Conservation (phyloP, 2,113 vertebrate species). For the Leucopternis melanops region DNA sequence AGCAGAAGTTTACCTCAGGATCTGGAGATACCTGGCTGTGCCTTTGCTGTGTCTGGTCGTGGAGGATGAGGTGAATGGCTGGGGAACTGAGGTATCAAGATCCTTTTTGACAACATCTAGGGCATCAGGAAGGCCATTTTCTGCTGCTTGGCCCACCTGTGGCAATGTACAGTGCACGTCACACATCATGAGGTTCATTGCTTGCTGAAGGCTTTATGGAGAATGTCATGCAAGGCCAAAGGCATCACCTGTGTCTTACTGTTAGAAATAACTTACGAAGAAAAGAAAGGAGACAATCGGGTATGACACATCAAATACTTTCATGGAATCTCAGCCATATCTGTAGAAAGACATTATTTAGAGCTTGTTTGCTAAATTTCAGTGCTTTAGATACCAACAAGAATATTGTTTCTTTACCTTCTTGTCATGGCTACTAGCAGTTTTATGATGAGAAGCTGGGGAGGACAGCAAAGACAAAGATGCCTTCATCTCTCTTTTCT, state of each 20-base stretch:
- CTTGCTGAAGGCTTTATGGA: background rate
- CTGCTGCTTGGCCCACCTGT: background rate
- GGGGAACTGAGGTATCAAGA: background rate
- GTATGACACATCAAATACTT: background rate
- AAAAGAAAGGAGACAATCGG: background rate
- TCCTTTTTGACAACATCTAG: background rate
- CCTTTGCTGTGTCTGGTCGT: background rate
- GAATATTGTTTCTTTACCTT: background rate
- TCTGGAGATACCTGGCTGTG: background rate
- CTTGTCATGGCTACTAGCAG: background rate
- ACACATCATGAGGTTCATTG: background rate
- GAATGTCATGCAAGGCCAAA: background rate
- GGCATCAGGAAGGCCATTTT: background rate
- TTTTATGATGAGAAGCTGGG: background rate
- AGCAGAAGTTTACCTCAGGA: background rate
- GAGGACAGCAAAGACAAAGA: background rate
- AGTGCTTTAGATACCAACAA: background rate
- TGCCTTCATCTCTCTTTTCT: background rate
- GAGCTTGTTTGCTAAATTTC: background rate
- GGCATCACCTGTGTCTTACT: background rate
- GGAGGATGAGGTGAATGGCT: background rate
- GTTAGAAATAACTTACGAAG: background rate
- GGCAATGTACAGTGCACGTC: background rate
- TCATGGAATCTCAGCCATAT: background rate
- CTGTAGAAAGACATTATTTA: background rate